Evolutionary conservation across 1,140 invertebrate genomes (phyloP), one percentile per base, ranked within the genome.

Genomic region (Diploscapter pachys): DNA sequence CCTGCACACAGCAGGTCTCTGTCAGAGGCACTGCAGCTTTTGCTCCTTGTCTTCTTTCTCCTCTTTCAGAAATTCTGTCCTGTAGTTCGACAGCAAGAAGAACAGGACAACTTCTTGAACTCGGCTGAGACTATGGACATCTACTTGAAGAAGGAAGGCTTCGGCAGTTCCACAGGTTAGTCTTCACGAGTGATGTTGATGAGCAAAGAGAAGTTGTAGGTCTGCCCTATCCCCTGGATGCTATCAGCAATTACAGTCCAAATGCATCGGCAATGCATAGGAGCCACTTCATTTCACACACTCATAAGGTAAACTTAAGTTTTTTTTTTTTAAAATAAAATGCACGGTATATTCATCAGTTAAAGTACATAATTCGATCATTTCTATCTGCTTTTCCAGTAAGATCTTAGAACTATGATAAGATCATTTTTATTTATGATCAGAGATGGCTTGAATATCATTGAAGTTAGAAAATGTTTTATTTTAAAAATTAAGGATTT

Each of bases 111-210:
- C 4, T 73, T 73, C 63, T 48, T 73, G 53, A 55, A 73, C 54
- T 73, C 72, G 5, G 72, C 72, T 3, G 72, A 73, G 63, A n/a
- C 49, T 2, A 73, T 73, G 72, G 72, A 73, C 31, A 73, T 73
- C 50, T 73, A 73, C 53, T 55, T 73, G 63, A 73, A 73, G 50
- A 64, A 73, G 13, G 72, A 73, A 54, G 72, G 72, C 65, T 73
- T 66, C 13, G 72, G 72, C 11, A 73, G 57, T 56, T 63, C 53
- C 31, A 73, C 72, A 73, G 72, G 72, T 73, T 11, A 13, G 2
- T 61, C 13, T 48, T 57, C 13, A 3, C 4, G 49, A 52, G 3
- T 6, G 8, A 54, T 53, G 31, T 4, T 69, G 54, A 49, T 69
- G 51, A 9, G 8, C 13, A 50, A 50, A 64, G 6, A 64, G 6